Evolutionary conservation across 35 echinoderm and acorn worm genomes (phyloP).

Genomic region (Amphiura filiformis): DNA sequence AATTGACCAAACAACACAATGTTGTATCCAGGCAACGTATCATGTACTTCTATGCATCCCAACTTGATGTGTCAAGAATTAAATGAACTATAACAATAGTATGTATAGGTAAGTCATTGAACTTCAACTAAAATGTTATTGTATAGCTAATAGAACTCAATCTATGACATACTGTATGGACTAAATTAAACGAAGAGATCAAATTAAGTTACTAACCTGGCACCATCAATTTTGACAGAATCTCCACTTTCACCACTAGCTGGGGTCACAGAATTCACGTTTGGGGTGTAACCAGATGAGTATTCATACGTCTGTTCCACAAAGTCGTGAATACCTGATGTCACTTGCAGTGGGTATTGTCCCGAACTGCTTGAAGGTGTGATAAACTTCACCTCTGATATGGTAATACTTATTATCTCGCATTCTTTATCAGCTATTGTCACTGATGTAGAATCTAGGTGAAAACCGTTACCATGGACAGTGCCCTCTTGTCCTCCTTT

Average conservation of each 20-base stretch:
- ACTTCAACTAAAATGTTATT: too few species aligned
- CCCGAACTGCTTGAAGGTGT: neutral
- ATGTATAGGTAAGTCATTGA: too few species aligned
- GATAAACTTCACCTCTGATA: constrained; percentile 61
- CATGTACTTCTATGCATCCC: too few species aligned
- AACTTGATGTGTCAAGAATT: too few species aligned
- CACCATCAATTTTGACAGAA: constrained; percentile 63
- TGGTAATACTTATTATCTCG: constrained; percentile 44
- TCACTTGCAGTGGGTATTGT: constrained; percentile 24
- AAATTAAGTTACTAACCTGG: too few species aligned
- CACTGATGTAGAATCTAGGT: constrained; percentile 33
- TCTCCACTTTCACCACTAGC: constrained; percentile 37
- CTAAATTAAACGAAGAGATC: too few species aligned
- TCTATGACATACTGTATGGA: too few species aligned
- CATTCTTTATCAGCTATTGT: constrained; percentile 46
- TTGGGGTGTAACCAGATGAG: constrained; percentile 39
- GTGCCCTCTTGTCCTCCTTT: constrained; percentile 71
- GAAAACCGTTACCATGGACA: constrained; percentile 77
- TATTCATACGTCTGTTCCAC: constrained; percentile 20
- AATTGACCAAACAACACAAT: too few species aligned
- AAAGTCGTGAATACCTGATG: constrained; percentile 26
- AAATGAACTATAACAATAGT: too few species aligned
- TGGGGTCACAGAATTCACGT: constrained; percentile 51
- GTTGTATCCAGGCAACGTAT: too few species aligned
- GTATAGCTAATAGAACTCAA: too few species aligned